Conservation (phyloP, 2,113 vertebrate species). For the Xiphorhynchus elegans region DNA sequence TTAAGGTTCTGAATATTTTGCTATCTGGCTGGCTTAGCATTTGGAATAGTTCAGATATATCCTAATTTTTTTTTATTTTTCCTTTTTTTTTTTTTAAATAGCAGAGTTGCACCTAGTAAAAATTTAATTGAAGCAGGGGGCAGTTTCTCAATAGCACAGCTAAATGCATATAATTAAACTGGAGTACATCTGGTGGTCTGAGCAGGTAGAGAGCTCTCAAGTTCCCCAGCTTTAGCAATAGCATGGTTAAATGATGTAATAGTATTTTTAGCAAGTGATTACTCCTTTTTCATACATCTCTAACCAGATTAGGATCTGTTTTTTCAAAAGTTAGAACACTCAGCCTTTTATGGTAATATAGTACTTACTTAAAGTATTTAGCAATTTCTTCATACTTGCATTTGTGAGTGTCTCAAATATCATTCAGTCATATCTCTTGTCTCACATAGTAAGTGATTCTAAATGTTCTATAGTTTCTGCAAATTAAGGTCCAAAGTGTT, state of each 20-base stretch:
- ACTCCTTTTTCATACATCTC: background rate
- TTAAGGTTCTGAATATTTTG: background rate
- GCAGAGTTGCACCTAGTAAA: background rate
- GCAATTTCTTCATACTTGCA: background rate
- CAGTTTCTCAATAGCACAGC: background rate
- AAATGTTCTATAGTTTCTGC: background rate
- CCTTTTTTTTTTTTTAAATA: no score
- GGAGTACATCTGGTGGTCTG: background rate
- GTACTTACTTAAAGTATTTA: background rate
- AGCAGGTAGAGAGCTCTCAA: background rate
- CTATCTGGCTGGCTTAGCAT: background rate
- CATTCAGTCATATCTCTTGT: background rate
- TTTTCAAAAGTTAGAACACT: background rate
- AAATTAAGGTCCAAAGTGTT: background rate
- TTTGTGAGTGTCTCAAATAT: background rate
- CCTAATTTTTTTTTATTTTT: no score
- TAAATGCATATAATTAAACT: background rate
- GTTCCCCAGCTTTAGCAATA: background rate
- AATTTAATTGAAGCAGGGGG: background rate
- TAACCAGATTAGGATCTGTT: background rate
- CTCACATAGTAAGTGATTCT: background rate
- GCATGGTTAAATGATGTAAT: background rate
- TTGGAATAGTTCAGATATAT: background rate
- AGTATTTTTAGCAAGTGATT: background rate
- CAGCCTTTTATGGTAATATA: background rate